Conservation (phyloP, 1,140 invertebrate species). For the Achatina immaculata region DNA sequence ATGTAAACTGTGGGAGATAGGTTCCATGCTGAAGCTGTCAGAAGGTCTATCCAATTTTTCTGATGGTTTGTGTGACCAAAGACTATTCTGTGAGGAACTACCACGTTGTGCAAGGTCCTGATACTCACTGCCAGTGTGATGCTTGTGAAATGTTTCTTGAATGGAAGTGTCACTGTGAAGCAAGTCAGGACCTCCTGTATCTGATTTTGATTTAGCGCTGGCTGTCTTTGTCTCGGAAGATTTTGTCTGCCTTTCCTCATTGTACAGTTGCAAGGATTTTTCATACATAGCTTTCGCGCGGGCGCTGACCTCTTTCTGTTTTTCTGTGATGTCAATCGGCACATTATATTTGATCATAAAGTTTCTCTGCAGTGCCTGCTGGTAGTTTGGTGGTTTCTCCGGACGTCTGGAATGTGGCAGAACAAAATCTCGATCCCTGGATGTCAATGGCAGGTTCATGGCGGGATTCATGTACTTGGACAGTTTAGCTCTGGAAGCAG, state of each 20-base stretch:
- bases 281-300: slow-evolving; percentile 70
- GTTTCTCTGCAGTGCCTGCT: slow-evolving; percentile 61
- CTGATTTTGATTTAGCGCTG: neutral
- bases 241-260: slow-evolving; percentile 2
- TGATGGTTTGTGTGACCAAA: neutral
- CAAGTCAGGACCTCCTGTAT: neutral
- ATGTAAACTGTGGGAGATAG: slow-evolving; percentile 21
- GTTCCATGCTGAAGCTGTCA: slow-evolving; percentile 3
- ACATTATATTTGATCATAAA: slow-evolving; percentile 56
- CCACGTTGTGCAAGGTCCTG: neutral
- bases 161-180: too few relatives aligned
- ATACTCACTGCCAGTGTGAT: neutral
- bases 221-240: neutral
- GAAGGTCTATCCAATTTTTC: neutral
- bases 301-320: slow-evolving; percentile 66
- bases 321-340: slow-evolving; percentile 53
- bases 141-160: too few relatives aligned
- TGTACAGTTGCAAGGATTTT: slow-evolving; percentile 69
- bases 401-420: slow-evolving; percentile 39
- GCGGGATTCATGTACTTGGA: slow-evolving; percentile 10
- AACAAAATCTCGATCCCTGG: neutral
- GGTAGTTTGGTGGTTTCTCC: slow-evolving; percentile 62
- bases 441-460: neutral
- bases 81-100: neutral
- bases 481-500: neutral